A percentile compares a stretch with the other conserved stretches of the same genome.
These are phyloP conservation scores for Hipparchia sbordonii DNA, from an alignment of 2,888 invertebrate genomes.

Conservation along the genomic window DNA sequence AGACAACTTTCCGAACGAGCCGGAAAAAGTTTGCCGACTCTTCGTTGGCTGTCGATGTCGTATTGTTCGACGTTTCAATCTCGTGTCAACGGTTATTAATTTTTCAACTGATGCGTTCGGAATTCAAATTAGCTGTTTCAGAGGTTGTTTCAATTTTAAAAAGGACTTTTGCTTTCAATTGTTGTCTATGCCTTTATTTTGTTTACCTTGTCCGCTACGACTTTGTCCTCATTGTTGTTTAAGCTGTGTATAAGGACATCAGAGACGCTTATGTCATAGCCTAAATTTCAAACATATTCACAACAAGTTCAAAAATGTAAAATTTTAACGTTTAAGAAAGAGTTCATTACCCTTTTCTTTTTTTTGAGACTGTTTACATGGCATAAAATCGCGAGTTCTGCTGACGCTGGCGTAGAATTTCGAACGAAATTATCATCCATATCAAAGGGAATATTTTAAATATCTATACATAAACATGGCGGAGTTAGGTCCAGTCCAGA, in stretches of 20 bases:
- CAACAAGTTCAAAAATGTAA: not conserved
- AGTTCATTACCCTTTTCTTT: slow-evolving; percentile 10
- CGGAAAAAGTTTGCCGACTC: slow-evolving; percentile 74
- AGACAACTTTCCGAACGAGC: slow-evolving; percentile 65
- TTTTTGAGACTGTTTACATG: slow-evolving; percentile 18
- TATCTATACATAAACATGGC: slow-evolving; percentile 73
- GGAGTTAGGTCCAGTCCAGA: slow-evolving; percentile 73
- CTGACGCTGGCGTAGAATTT: slow-evolving; percentile 62
- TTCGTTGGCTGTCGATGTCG: slow-evolving; percentile 51
- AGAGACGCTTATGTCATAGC: not conserved
- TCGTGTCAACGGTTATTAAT: slow-evolving; percentile 52
- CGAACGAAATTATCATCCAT: slow-evolving; percentile 79
- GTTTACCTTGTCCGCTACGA: slow-evolving; percentile 20
- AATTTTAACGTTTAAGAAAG: slow-evolving; percentile 4
- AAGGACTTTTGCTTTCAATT: slow-evolving; percentile 24
- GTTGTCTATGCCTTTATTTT: slow-evolving; percentile 17
- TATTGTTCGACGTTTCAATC: slow-evolving; percentile 49
- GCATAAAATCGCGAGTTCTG: slow-evolving; percentile 50
- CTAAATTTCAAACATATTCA: not conserved
- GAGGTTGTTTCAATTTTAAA: slow-evolving; percentile 30
- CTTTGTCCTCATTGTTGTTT: slow-evolving; percentile 3
- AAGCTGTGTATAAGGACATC: not conserved
- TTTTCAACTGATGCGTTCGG: slow-evolving; percentile 47
- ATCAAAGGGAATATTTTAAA: slow-evolving; percentile 84
- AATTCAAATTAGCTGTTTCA: slow-evolving; percentile 45